phyloP scores from a whole-genome alignment of 1,140 invertebrate species.

The Dinoponera quadriceps region DNA sequence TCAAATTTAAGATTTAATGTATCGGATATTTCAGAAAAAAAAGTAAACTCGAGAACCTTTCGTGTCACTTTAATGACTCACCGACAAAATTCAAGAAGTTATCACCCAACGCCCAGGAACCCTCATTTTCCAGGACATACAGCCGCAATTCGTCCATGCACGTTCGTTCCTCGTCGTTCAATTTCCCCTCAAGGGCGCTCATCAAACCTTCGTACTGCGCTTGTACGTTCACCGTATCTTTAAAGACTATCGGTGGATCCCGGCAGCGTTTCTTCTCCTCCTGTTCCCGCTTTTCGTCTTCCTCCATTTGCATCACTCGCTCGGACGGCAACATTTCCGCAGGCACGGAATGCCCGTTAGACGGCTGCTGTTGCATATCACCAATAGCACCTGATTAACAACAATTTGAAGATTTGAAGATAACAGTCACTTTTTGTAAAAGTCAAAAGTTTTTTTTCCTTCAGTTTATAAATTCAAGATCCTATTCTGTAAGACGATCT shows the following conservation, averaged over 20 bases:
- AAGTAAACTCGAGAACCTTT: neutral
- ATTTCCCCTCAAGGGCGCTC: constrained; percentile 87
- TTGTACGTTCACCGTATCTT: constrained; percentile 89
- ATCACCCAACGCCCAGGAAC: constrained; percentile 96
- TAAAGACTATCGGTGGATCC: constrained; percentile 94
- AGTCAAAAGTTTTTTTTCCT: constrained; percentile 1
- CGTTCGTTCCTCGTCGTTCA: constrained; percentile 89
- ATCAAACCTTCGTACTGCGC: constrained; percentile 89
- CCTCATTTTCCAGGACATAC: constrained; percentile 95
- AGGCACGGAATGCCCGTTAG: constrained; percentile 77
- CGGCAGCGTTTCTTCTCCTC: constrained; percentile 91
- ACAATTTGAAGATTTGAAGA: neutral
- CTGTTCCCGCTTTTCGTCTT: constrained; percentile 88
- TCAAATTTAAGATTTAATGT: neutral
- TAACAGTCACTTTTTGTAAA: constrained; percentile 13
- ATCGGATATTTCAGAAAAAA: neutral
- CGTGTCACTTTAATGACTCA: constrained; percentile 78
- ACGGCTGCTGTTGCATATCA: constrained; percentile 77
- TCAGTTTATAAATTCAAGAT: too few species aligned
- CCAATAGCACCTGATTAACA: constrained; percentile 69
- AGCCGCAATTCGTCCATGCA: constrained; percentile 93
- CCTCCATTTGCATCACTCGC: constrained; percentile 87
- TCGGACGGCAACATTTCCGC: constrained; percentile 85
- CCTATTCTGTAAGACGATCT: too few species aligned
- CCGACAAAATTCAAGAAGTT: constrained; percentile 94